Evolutionary conservation across 2,888 invertebrate species (phyloP), one percentile per base, ranked within the genome.

Genomic region (Eupithecia exiguata): DNA sequence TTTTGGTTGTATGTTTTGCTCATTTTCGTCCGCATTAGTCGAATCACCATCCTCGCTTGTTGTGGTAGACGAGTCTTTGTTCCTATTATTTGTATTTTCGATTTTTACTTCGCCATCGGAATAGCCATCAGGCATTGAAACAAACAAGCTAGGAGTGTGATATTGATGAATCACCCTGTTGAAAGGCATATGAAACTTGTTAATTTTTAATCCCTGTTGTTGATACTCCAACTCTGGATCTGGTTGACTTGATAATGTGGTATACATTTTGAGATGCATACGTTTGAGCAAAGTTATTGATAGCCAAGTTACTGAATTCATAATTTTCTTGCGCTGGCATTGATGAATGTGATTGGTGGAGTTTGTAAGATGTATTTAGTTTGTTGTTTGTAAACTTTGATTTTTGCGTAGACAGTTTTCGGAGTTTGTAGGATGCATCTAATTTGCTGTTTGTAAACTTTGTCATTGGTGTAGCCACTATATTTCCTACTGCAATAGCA

Each of bases 281-380:
- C 21, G 80, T 83, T 68, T 86, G 81, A 49, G 80, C 81, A 75
- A 82, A 86, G 78, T 85, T 87, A 77, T 88, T 84, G 16, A 91
- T 90, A 14, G 85, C 86, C 70, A 90, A 83, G 72, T 90, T 89
- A 80, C 90, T 90, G 21, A 90, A 89, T 62, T 91, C 85, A 76
- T 89, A 91, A 68, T 88, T 89, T 70, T 87, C 85, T 71, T 84
- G 81, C 79, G 86, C 88, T 2, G 78, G 49, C 58, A 79, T 38
- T 61, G 78, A n/a, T 58, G 30, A 40, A 71, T 71, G 30, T 79
- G 78, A 80, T 38, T 78, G 74, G 49, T 78, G 79, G 5, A 77
- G 77, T 79, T 87, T 86, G 76, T 78, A 85, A 0, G 83, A 68
- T 9, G 75, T 71, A 38, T 86, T 81, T n/a, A 84, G 49, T 73